These are phyloP conservation scores for Ecliptopera silaceata DNA, from an alignment of 2,888 invertebrate genomes.

Conservation along the genomic window DNA sequence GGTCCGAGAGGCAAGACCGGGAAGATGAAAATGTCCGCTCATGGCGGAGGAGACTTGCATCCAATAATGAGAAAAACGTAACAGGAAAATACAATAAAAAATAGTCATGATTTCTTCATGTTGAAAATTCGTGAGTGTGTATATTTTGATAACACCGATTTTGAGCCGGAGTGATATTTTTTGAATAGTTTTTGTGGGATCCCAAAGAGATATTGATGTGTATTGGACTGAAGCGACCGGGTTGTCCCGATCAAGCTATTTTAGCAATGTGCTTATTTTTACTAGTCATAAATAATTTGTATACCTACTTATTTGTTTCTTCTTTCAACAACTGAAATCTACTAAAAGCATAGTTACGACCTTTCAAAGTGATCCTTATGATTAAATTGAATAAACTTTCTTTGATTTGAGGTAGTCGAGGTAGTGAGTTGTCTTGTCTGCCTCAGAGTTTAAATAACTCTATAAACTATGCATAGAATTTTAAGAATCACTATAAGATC, in stretches of 20 bases:
- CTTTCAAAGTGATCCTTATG: too few relatives aligned
- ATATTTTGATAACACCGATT: constrained; percentile 48
- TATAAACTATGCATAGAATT: too few relatives aligned
- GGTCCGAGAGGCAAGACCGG: constrained; percentile 63
- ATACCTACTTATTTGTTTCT: constrained; percentile 36
- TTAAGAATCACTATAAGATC: too few relatives aligned
- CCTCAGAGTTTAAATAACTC: too few relatives aligned
- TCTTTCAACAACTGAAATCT: neutral
- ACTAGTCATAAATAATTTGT: constrained; percentile 80
- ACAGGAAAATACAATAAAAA: constrained; percentile 14
- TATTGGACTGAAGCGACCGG: constrained; percentile 57
- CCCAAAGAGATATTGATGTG: constrained; percentile 54
- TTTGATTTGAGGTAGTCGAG: too few relatives aligned
- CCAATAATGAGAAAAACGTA: constrained; percentile 73
- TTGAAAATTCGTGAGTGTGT: constrained; percentile 46
- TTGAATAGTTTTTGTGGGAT: constrained; percentile 65
- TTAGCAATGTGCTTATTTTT: constrained; percentile 71
- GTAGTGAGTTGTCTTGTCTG: too few relatives aligned
- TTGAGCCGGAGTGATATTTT: constrained; percentile 58
- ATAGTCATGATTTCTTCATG: constrained; percentile 7
- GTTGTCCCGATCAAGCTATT: constrained; percentile 53
- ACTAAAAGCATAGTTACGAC: too few relatives aligned
- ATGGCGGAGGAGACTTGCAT: constrained; percentile 74
- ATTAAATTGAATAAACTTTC: too few relatives aligned
- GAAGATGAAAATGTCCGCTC: constrained; percentile 68